Conservation (phyloP, 2,888 invertebrate species). For the Crioceris asparagi region DNA sequence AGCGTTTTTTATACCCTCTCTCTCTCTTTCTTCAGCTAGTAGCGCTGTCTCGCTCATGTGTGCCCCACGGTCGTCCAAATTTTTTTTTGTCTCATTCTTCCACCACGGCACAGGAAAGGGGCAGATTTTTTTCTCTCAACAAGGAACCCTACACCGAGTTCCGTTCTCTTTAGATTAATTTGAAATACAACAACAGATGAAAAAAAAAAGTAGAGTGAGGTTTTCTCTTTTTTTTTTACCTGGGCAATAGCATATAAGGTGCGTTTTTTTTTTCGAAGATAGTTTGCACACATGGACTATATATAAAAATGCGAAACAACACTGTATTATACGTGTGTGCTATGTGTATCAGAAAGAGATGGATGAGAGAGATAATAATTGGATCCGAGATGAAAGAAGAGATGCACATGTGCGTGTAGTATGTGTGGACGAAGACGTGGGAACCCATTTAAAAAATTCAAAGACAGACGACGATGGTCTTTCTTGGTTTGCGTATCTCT, state of each 20-base stretch:
- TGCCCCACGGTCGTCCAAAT: too few relatives aligned
- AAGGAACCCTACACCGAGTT: conserved; percentile 39
- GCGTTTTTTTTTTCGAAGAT: too few relatives aligned
- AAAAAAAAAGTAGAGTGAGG: too few relatives aligned
- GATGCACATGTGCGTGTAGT: conserved; percentile 34
- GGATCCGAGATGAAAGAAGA: conserved; percentile 24
- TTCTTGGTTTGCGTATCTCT: too few relatives aligned
- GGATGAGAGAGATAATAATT: conserved; percentile 17
- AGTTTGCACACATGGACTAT: conserved; percentile 34
- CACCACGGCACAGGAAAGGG: conserved; percentile 38
- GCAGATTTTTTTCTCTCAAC: conserved; percentile 41
- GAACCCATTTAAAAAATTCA: too few relatives aligned
- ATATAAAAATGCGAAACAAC: conserved; percentile 22
- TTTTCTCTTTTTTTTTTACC: conserved; percentile 32
- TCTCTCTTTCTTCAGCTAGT: conserved; percentile 29
- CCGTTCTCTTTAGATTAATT: conserved; percentile 40
- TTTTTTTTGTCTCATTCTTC: too few relatives aligned
- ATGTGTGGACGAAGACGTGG: too few relatives aligned
- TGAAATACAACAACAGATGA: conserved; percentile 33
- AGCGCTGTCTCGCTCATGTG: too few relatives aligned
- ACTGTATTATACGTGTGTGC: too few relatives aligned
- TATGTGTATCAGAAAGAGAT: conserved; percentile 11
- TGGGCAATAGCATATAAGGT: conserved; percentile 36
- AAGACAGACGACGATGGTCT: too few relatives aligned
- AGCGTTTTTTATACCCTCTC: conserved; percentile 35